A percentile compares a stretch with the other conserved stretches of the same genome.
Conservation (phyloP, 2,888 invertebrate genomes). For the Punctoribates punctum region DNA sequence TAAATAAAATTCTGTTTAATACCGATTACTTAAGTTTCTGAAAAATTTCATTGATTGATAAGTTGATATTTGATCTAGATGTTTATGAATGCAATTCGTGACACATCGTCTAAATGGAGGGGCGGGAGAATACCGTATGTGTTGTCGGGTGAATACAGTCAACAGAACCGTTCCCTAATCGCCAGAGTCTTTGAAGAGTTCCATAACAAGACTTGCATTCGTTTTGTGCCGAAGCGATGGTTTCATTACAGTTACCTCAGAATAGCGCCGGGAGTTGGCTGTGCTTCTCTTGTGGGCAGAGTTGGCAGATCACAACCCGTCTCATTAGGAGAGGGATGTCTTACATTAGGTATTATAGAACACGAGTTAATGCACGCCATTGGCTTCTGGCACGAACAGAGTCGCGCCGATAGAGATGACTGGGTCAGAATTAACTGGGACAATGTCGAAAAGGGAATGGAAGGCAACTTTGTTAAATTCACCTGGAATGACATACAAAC, state of each 20-base stretch:
- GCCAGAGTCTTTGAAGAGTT: slow-evolving; percentile 45
- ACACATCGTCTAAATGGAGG: slow-evolving; percentile 51
- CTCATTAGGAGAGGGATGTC: slow-evolving; percentile 41
- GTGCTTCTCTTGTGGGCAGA: slow-evolving; percentile 41
- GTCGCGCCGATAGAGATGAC: slow-evolving; percentile 43
- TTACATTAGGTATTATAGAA: slow-evolving; percentile 36
- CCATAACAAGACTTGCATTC: slow-evolving; percentile 44
- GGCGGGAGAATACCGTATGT: slow-evolving; percentile 52
- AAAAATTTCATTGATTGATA: not conserved
- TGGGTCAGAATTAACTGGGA: slow-evolving; percentile 43
- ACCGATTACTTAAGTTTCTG: not conserved
- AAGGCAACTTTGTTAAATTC: slow-evolving; percentile 14
- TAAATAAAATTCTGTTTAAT: no score
- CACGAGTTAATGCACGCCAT: slow-evolving; percentile 44
- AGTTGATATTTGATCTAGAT: not conserved
- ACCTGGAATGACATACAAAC: not conserved
- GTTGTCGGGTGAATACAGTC: slow-evolving; percentile 50
- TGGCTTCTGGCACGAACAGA: slow-evolving; percentile 45
- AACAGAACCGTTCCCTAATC: slow-evolving; percentile 47
- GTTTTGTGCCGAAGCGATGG: slow-evolving; percentile 25
- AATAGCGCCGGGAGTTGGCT: slow-evolving; percentile 23
- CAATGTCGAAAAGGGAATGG: slow-evolving; percentile 38
- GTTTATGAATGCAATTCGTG: slow-evolving; percentile 43
- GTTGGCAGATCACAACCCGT: slow-evolving; percentile 38
- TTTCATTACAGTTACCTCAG: not conserved